Base-by-base conservation (phyloP, 2,113 vertebrate species). In the Dermatemys mawii region DNA sequence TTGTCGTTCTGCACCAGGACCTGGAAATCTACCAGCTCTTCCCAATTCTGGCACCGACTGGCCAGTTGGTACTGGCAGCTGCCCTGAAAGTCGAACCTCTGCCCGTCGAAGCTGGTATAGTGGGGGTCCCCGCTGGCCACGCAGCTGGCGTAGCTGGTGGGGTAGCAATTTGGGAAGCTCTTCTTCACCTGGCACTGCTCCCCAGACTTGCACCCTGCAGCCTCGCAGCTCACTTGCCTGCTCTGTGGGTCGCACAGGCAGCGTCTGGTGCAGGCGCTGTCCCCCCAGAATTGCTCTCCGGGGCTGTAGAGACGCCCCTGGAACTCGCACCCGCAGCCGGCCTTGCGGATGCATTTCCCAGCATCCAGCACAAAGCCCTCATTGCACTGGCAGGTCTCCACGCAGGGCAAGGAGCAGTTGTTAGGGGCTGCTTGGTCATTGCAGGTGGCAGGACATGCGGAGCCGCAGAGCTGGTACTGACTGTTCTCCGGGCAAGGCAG, bases 61-160 rank as follows among this genome's bases (percentile, higher is more conserved):
- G 92, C 93, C 13, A 99, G 80, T 86, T 98, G 93, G 88, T 99
- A 99, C 10, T 97, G 11, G 41, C 98, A 98, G 0, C 97, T 95
- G 2, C 98, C 98, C 50, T 98, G 98, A 96, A 98, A 98, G 90
- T 97, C 84, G 50, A 98, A 98, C 11, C 1, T 44, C n/a, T 51
- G 29, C 0, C 98, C 97, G 2, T 99, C 98, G 16, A 98, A 98
- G 32, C 88, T 97, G 44, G 87, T 6, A 2, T 98, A 98, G 83
- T 98, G 98, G 19, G 98, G 97, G 48, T 98, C 93, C 0, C 98
- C 97, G 3, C 91, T 86, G 1, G 98, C 95, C 0, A 92, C 24
- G 54, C 98, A 99, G 3, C 96, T 96, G 9, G 60, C 88, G 0
- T 48, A 96, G 54, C 85, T 91, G 35, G 83, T 38, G 2, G 98